phyloP scores from a whole-genome alignment of 2,888 invertebrate species.

The Diadromus collaris region DNA sequence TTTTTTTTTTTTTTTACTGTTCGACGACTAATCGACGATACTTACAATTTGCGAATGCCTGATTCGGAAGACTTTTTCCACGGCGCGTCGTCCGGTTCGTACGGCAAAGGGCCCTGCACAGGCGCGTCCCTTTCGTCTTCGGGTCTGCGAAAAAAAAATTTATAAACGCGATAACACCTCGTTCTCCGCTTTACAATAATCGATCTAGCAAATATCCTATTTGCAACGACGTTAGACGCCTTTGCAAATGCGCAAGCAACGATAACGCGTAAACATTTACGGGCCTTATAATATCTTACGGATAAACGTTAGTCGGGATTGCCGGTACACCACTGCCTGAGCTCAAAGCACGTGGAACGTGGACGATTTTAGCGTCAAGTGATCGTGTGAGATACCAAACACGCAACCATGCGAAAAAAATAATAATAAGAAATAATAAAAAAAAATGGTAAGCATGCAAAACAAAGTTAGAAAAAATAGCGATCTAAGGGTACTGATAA shows the following conservation, averaged over 20 bases:
- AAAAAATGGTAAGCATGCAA: constrained; percentile 60
- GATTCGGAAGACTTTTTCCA: constrained; percentile 92
- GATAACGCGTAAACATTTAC: constrained; percentile 30
- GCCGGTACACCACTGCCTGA: constrained; percentile 67
- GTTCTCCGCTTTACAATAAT: background rate
- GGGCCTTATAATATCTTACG: constrained; percentile 60
- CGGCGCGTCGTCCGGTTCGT: constrained; percentile 98
- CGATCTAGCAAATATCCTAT: constrained; percentile 33
- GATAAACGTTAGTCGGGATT: constrained; percentile 63
- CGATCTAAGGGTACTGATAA: background rate
- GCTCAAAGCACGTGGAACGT: constrained; percentile 63
- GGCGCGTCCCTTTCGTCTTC: constrained; percentile 90
- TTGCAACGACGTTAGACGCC: constrained; percentile 18
- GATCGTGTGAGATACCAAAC: constrained; percentile 60
- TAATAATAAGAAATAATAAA: constrained; percentile 33
- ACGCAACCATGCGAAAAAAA: constrained; percentile 62
- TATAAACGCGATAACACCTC: constrained; percentile 10
- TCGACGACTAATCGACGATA: constrained; percentile 69
- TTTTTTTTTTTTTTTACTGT: too few species aligned
- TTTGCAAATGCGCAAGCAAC: constrained; percentile 38
- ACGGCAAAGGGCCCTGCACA: constrained; percentile 98
- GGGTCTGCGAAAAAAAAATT: constrained; percentile 64
- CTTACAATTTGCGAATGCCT: constrained; percentile 95
- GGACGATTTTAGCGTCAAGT: constrained; percentile 51
- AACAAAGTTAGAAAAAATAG: constrained; percentile 60